phyloP scores from a whole-genome alignment of 2,113 vertebrate genomes.

The Cyprinodon brontotheroides region DNA sequence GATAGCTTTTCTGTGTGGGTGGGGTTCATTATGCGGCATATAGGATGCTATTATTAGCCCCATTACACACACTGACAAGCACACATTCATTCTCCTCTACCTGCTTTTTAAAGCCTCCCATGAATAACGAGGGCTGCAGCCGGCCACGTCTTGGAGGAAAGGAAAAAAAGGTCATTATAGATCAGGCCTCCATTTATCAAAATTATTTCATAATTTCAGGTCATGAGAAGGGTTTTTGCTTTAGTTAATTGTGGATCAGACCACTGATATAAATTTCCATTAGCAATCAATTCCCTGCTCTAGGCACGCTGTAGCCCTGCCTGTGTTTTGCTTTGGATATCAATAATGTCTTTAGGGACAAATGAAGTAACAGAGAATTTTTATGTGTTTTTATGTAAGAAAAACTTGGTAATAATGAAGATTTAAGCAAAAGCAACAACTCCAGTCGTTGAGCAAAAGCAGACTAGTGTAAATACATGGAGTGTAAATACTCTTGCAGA shows the following conservation, averaged over 20 bases:
- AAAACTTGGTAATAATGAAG: not conserved
- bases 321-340: constrained; percentile 40
- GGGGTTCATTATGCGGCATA: constrained; percentile 75
- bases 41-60: constrained; percentile 81
- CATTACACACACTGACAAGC: constrained; percentile 82
- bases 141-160: constrained; percentile 54
- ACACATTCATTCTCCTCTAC: constrained; percentile 80
- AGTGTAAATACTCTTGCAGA: too few species aligned
- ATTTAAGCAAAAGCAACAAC: constrained; percentile 3
- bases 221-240: constrained; percentile 75
- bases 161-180: constrained; percentile 79
- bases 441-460: not conserved
- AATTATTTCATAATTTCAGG: constrained; percentile 80
- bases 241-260: constrained; percentile 76
- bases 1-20: constrained; percentile 62
- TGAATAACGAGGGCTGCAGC: constrained; percentile 76
- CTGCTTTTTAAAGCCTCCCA: constrained; percentile 80
- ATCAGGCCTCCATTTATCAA: constrained; percentile 78
- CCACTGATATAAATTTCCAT: constrained; percentile 77
- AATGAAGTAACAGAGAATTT: not conserved
- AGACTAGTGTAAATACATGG: too few species aligned
- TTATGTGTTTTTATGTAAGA: not conserved
- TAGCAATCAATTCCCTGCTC: constrained; percentile 72
- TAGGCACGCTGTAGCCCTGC: constrained; percentile 51
- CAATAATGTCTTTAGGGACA: constrained; percentile 13